Evolutionary conservation across 2,888 invertebrate species (phyloP).

Genomic region (Euplexia lucipara): DNA sequence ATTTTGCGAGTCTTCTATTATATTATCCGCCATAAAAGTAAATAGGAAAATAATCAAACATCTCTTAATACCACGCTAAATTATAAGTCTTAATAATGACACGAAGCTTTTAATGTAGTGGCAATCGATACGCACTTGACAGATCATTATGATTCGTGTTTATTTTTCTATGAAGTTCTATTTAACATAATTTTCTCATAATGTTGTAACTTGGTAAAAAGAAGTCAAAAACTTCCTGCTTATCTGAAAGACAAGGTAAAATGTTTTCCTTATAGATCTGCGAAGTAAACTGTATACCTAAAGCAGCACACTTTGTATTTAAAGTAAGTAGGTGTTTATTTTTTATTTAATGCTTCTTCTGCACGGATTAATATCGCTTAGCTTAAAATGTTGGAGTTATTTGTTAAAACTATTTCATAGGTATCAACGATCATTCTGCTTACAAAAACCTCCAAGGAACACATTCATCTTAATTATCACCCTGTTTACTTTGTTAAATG

Average conservation of each 20-base stretch:
- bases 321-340: no score
- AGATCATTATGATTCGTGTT: not conserved
- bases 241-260: conserved; percentile 11
- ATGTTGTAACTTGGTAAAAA: not conserved
- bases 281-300: not conserved
- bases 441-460: not conserved
- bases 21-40: no score
- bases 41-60: no score
- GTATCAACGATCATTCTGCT: not conserved
- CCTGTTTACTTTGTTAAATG: not conserved
- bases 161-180: not conserved
- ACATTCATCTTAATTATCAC: not conserved
- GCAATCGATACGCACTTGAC: not conserved
- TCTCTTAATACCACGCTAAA: no score
- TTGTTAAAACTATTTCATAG: not conserved
- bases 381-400: not conserved
- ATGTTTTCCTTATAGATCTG: conserved; percentile 25
- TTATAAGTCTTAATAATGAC: no score
- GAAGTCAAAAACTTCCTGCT: conserved; percentile 1
- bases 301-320: no score
- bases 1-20: no score
- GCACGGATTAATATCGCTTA: no score
- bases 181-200: not conserved
- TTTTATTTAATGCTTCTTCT: no score
- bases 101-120: no score